A percentile compares a stretch with the other conserved stretches of the same genome.
Evolutionary conservation across 2,888 invertebrate genomes (phyloP).

Genomic region (Drosophila longiperda): DNA sequence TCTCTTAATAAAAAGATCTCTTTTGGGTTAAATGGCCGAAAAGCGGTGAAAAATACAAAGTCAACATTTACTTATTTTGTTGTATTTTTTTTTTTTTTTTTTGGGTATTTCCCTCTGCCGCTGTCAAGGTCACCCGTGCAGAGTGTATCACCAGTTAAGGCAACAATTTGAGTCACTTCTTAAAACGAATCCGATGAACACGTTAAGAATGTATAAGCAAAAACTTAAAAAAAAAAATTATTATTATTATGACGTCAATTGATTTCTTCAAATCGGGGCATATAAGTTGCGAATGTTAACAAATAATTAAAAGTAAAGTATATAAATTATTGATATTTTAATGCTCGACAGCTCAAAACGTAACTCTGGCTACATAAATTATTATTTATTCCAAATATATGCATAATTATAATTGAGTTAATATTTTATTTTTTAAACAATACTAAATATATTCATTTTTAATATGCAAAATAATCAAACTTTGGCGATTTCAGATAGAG

Average conservation of each 20-base stretch:
- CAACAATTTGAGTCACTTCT: slow-evolving; percentile 25
- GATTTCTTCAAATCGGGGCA: background rate
- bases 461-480: background rate
- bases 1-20: background rate
- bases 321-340: background rate
- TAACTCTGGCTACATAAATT: background rate
- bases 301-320: background rate
- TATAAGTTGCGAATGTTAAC: background rate
- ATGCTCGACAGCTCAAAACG: background rate
- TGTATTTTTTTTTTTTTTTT: background rate
- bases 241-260: slow-evolving; percentile 22
- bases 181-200: slow-evolving; percentile 6
- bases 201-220: slow-evolving; percentile 1
- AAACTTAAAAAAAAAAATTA: background rate
- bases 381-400: background rate
- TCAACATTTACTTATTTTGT: background rate
- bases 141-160: slow-evolving; percentile 17
- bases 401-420: background rate
- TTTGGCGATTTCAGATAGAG: background rate
- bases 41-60: slow-evolving; percentile 16
- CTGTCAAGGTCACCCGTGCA: slow-evolving; percentile 25
- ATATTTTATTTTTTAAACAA: background rate
- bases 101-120: slow-evolving; percentile 8
- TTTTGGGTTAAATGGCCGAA: slow-evolving; percentile 10
- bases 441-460: background rate